These are phyloP conservation scores for Scotopteryx bipunctaria DNA, from an alignment of 2,888 invertebrate species.

Conservation along the genomic window DNA sequence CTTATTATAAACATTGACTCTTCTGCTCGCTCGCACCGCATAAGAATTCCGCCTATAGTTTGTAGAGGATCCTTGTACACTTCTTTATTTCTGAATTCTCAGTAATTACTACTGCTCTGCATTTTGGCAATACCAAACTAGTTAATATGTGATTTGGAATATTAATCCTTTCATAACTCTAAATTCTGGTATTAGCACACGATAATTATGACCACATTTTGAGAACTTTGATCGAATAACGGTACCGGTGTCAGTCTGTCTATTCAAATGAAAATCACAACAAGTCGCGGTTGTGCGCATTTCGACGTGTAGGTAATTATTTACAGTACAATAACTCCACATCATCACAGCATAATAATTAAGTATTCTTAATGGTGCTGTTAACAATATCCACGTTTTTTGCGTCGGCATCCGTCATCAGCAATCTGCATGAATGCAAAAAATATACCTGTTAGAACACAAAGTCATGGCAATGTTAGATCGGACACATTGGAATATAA, in stretches of 20 bases:
- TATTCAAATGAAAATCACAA: conserved; percentile 59
- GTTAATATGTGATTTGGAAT: neutral
- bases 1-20: too few relatives aligned
- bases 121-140: neutral
- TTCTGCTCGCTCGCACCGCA: too few relatives aligned
- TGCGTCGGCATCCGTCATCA: conserved; percentile 37
- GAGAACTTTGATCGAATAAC: conserved; percentile 59
- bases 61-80: too few relatives aligned
- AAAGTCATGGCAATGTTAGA: conserved; percentile 23
- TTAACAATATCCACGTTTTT: conserved; percentile 40
- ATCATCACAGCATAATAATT: conserved; percentile 47
- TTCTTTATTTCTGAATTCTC: conserved; percentile 11
- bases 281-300: conserved; percentile 56
- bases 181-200: conserved; percentile 27
- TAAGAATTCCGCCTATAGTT: too few relatives aligned
- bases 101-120: neutral
- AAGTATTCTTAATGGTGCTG: conserved; percentile 47
- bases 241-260: conserved; percentile 60
- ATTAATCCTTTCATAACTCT: conserved; percentile 1
- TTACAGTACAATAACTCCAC: conserved; percentile 58
- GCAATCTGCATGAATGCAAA: conserved; percentile 31
- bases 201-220: conserved; percentile 30
- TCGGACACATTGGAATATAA: conserved; percentile 15
- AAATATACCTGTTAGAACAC: conserved; percentile 27
- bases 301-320: conserved; percentile 57